Evolutionary conservation across 2,113 vertebrate genomes (phyloP).

Genomic region (Pica pica): DNA sequence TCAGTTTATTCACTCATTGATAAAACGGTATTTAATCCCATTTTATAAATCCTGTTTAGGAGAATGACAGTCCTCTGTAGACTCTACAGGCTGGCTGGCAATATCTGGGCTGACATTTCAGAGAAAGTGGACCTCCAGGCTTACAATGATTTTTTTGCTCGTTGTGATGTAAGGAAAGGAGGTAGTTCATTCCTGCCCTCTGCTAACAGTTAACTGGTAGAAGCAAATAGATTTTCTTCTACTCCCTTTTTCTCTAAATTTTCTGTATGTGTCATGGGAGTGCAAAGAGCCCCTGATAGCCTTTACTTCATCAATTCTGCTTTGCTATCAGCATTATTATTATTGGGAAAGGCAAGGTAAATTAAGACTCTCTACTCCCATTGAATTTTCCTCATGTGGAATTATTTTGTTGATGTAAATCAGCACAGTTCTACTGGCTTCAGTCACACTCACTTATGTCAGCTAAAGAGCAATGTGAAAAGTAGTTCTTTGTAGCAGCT

Average conservation of each 20-base stretch:
- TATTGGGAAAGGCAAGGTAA: not conserved
- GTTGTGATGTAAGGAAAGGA: not conserved
- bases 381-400: not conserved
- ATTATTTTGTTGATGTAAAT: not conserved
- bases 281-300: not conserved
- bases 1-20: not conserved
- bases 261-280: not conserved
- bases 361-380: not conserved
- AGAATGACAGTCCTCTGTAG: not conserved
- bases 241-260: not conserved
- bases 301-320: not conserved
- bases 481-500: not conserved
- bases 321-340: not conserved
- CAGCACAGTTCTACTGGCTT: not conserved
- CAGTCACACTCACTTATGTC: not conserved
- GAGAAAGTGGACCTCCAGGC: not conserved
- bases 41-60: slow-evolving; percentile 29
- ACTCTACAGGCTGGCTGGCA: not conserved
- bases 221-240: not conserved
- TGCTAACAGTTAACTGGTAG: not conserved
- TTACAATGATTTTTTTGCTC: not conserved
- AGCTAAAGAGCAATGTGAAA: not conserved
- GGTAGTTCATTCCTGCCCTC: not conserved
- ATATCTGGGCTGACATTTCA: not conserved
- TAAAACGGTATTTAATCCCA: slow-evolving; percentile 16